phyloP scores from a whole-genome alignment of 1,140 invertebrate species.

The Pseudomyrmex sp. region DNA sequence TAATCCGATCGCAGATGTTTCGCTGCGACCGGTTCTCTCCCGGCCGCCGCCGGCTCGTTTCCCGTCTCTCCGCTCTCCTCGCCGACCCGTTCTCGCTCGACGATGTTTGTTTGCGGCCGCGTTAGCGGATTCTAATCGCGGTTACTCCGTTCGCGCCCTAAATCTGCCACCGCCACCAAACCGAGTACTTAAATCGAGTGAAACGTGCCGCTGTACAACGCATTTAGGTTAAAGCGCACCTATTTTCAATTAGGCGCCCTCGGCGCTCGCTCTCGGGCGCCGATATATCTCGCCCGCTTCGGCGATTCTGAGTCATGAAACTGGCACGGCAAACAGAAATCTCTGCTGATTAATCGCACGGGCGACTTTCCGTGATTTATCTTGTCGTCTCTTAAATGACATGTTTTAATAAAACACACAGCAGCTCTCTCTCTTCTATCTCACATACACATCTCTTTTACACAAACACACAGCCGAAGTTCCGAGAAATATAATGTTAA shows the following conservation, averaged over 20 bases:
- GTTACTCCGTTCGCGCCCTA: slow-evolving; percentile 68
- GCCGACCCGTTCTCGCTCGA: slow-evolving; percentile 69
- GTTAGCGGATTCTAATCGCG: slow-evolving; percentile 73
- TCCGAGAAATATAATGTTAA: slow-evolving; percentile 22
- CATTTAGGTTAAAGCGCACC: slow-evolving; percentile 61
- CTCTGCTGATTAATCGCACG: slow-evolving; percentile 41
- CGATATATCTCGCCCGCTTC: slow-evolving; percentile 57
- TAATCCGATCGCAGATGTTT: slow-evolving; percentile 81
- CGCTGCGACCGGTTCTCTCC: slow-evolving; percentile 60
- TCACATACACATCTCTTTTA: too few species aligned
- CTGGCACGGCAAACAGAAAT: slow-evolving; percentile 57
- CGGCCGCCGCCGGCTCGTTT: not conserved
- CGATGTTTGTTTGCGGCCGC: slow-evolving; percentile 78
- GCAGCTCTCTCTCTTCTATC: too few species aligned
- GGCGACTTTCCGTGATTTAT: slow-evolving; percentile 49
- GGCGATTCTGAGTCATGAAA: slow-evolving; percentile 50
- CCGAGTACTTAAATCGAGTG: slow-evolving; percentile 67
- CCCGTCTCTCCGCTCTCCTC: not conserved
- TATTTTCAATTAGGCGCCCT: slow-evolving; percentile 56
- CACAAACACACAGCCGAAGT: not conserved
- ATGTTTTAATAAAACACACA: slow-evolving; percentile 45
- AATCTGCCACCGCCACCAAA: slow-evolving; percentile 65
- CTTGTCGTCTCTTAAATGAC: slow-evolving; percentile 47
- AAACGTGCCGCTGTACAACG: slow-evolving; percentile 60
- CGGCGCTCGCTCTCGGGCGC: slow-evolving; percentile 26